These are phyloP conservation scores for Cyanoderma ruficeps DNA, from an alignment of 2,113 vertebrate species.

Conservation along the genomic window DNA sequence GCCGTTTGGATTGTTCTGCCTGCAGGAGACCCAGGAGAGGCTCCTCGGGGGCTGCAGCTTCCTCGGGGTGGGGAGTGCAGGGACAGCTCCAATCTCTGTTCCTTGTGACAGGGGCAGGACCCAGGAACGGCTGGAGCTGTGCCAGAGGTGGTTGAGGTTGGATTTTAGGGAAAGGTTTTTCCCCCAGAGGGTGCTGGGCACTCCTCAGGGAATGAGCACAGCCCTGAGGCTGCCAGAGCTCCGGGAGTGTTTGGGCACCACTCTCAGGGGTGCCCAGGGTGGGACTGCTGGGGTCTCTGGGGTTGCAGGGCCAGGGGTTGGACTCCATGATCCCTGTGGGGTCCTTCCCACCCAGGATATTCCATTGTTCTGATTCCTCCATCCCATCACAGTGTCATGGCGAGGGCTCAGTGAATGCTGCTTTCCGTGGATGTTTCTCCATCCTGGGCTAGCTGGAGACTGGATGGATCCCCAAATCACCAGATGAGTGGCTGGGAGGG, in stretches of 20 bases:
- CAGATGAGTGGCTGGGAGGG: background rate
- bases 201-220: background rate
- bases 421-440: background rate
- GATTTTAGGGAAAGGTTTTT: background rate
- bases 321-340: background rate
- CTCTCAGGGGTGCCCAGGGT: background rate
- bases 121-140: background rate
- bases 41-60: background rate
- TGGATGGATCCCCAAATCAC: background rate
- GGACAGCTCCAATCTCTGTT: background rate
- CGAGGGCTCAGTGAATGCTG: background rate
- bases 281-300: background rate
- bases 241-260: fast-evolving
- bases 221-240: background rate
- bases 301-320: background rate
- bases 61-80: background rate
- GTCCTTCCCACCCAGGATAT: background rate
- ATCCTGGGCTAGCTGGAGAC: background rate
- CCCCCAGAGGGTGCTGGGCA: background rate
- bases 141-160: background rate
- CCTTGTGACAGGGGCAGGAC: background rate
- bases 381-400: fast-evolving
- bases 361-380: background rate
- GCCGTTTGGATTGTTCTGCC: background rate
- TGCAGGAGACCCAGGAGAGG: background rate